Evolutionary conservation across 2,797 vertebrate species (phyloP).

Genomic region (Paedocypris micromegethes): DNA sequence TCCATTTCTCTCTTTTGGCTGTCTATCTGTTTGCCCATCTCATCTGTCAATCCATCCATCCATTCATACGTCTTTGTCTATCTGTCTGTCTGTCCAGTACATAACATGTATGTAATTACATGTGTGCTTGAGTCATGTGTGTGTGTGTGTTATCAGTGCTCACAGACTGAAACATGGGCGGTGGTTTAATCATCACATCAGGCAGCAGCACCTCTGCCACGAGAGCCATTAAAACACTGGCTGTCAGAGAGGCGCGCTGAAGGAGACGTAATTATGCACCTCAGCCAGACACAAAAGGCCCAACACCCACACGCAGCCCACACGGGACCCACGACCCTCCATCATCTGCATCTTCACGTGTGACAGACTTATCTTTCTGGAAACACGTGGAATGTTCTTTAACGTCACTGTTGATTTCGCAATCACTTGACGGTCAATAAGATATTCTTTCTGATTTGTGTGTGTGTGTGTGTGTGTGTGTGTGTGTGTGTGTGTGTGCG

Average conservation of each 20-base stretch:
- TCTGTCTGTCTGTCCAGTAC: no score
- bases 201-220: constrained; percentile 45
- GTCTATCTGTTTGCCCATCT: no score
- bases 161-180: constrained; percentile 27
- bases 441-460: constrained; percentile 16
- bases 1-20: no score
- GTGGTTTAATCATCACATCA: constrained; percentile 42
- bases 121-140: no score
- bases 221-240: constrained; percentile 50
- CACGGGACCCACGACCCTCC: constrained; percentile 24
- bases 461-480: constrained; percentile 6
- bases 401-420: not conserved
- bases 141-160: constrained; percentile 19
- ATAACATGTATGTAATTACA: no score
- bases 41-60: no score
- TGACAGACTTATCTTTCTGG: constrained; percentile 26
- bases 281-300: constrained; percentile 54
- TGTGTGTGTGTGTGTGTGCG: constrained; percentile 32
- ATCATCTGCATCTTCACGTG: constrained; percentile 30
- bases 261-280: constrained; percentile 51
- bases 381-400: constrained; percentile 54
- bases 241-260: constrained; percentile 47
- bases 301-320: constrained; percentile 46
- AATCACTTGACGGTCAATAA: constrained; percentile 15
- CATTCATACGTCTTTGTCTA: no score